Evolutionary conservation across 2,888 invertebrate species (phyloP).

Genomic region (Lithophane ornitopus): DNA sequence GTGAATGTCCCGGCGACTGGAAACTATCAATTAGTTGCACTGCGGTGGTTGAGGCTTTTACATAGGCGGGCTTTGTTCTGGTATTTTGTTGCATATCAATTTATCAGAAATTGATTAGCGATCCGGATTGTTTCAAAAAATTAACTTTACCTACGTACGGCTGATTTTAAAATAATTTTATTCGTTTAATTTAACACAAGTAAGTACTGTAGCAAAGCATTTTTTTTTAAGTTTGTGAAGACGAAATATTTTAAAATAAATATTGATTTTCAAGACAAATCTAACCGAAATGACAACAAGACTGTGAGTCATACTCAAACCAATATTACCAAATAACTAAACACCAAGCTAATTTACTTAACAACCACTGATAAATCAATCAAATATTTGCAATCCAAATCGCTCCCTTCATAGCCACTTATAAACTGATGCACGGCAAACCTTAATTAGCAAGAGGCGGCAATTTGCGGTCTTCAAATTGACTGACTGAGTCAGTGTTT

Average conservation of each 20-base stretch:
- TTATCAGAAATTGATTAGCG: too few relatives aligned
- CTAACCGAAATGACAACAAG: neutral
- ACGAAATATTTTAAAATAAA: too few relatives aligned
- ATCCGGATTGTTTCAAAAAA: too few relatives aligned
- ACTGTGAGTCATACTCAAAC: neutral
- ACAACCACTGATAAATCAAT: conserved; percentile 10
- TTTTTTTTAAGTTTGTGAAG: too few relatives aligned
- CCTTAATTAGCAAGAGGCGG: conserved; percentile 85
- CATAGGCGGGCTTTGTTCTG: conserved; percentile 54
- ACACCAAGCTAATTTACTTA: neutral
- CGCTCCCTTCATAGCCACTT: conserved; percentile 70
- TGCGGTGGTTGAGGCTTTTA: conserved; percentile 68
- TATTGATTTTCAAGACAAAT: neutral
- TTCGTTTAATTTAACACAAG: too few relatives aligned
- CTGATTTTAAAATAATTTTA: too few relatives aligned
- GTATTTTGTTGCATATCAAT: neutral
- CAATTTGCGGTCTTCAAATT: conserved; percentile 85
- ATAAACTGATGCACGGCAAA: conserved; percentile 76
- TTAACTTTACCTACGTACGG: too few relatives aligned
- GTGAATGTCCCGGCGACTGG: conserved; percentile 67
- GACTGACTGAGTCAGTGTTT: conserved; percentile 74
- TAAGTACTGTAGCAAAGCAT: too few relatives aligned
- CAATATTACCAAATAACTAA: neutral
- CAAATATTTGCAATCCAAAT: conserved; percentile 46
- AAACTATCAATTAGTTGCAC: conserved; percentile 82